A percentile compares a stretch with the other conserved stretches of the same genome.
phyloP scores from a whole-genome alignment of 2,888 invertebrate species.

The Rhaphigaster nebulosa region DNA sequence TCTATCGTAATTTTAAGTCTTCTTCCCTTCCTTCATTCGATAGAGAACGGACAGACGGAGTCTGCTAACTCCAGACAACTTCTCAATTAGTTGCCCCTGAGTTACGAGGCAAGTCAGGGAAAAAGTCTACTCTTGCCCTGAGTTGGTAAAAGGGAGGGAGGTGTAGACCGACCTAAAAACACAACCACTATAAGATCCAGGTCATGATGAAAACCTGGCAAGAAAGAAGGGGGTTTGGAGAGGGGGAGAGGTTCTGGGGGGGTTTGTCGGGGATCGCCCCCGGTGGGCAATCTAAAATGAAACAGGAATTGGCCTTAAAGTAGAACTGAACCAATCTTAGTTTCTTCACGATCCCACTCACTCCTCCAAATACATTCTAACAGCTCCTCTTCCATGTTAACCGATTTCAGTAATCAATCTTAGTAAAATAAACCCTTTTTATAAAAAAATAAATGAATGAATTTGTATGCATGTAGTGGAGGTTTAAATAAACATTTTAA shows the following conservation, averaged over 20 bases:
- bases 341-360: slow-evolving; percentile 37
- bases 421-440: background rate
- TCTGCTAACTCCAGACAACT: slow-evolving; percentile 28
- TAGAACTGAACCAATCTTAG: slow-evolving; percentile 41
- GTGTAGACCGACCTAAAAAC: slow-evolving; percentile 33
- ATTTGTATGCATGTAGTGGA: background rate
- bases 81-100: slow-evolving; percentile 36
- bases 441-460: background rate
- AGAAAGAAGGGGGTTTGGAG: background rate
- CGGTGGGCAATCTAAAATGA: slow-evolving; percentile 44
- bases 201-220: slow-evolving; percentile 46
- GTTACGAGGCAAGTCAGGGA: slow-evolving; percentile 33
- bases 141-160: slow-evolving; percentile 19
- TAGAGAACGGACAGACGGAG: slow-evolving; percentile 6
- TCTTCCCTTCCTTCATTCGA: background rate
- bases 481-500: too few species aligned
- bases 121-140: slow-evolving; percentile 42
- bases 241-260: background rate
- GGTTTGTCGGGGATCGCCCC: slow-evolving; percentile 4
- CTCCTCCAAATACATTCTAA: slow-evolving; percentile 10
- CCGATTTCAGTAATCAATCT: background rate
- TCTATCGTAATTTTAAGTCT: background rate
- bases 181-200: slow-evolving; percentile 46
- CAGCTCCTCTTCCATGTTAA: background rate
- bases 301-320: slow-evolving; percentile 32